Evolutionary conservation across 2,888 invertebrate genomes (phyloP).

Genomic region (Patella pellucida): DNA sequence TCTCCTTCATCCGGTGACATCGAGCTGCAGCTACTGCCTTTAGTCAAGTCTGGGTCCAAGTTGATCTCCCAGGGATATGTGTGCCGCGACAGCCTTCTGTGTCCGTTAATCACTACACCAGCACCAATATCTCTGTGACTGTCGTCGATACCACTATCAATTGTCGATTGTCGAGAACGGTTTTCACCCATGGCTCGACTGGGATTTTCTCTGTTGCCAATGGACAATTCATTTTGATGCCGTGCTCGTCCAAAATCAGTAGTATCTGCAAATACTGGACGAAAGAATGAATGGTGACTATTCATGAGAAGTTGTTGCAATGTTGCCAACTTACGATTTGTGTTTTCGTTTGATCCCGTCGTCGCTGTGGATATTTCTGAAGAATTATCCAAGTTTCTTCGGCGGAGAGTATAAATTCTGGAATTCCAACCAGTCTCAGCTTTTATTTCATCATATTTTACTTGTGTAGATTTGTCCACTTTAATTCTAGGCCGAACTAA

Average conservation of each 20-base stretch:
- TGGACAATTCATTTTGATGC: no score
- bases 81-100: constrained; percentile 14
- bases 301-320: no score
- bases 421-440: constrained; percentile 28
- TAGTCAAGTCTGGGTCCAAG: constrained; percentile 18
- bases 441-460: constrained; percentile 26
- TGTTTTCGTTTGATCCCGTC: no score
- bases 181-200: no score
- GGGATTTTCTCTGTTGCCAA: no score
- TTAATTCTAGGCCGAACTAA: constrained; percentile 21
- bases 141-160: constrained; percentile 37
- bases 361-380: no score
- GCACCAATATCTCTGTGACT: neutral
- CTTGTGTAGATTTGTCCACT: constrained; percentile 26
- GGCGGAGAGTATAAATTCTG: neutral
- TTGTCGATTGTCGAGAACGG: constrained; percentile 29
- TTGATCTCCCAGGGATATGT: constrained; percentile 27
- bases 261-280: no score
- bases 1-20: neutral
- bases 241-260: no score
- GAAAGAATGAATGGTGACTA: no score
- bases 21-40: constrained; percentile 11
- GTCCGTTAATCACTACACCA: neutral
- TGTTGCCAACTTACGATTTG: no score
- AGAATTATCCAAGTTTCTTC: no score